Conservation (phyloP, 2,113 vertebrate genomes). For the Empidonax alnorum region DNA sequence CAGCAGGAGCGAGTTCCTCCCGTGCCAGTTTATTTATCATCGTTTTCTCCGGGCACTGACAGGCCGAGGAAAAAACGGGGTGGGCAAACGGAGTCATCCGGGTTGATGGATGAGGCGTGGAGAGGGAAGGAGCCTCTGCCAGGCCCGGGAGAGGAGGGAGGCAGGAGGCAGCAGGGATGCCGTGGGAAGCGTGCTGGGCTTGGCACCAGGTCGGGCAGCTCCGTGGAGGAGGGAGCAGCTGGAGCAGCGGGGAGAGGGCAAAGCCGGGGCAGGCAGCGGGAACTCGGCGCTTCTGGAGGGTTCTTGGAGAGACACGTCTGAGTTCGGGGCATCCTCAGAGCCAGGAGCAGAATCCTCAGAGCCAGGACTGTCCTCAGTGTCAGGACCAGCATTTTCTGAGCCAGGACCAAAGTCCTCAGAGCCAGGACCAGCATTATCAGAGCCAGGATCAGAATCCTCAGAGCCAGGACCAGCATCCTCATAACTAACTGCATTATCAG, state of each 20-base stretch:
- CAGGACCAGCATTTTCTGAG: neutral
- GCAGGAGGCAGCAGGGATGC: neutral
- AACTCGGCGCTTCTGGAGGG: neutral
- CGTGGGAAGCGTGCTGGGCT: neutral
- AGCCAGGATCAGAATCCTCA: neutral
- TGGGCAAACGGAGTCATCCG: conserved; percentile 1
- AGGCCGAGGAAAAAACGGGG: neutral
- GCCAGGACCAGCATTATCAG: neutral
- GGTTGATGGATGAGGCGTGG: conserved; percentile 70
- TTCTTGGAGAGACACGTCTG: neutral
- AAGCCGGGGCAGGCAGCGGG: neutral
- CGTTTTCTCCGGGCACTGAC: conserved; percentile 46
- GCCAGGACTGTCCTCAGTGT: neutral
- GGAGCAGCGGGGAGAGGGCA: neutral
- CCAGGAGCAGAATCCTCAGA: neutral
- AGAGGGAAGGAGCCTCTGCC: conserved; percentile 40
- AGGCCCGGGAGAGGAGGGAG: neutral
- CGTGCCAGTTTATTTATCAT: conserved; percentile 71
- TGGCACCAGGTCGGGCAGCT: neutral
- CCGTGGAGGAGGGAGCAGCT: neutral
- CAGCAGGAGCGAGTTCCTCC: conserved; percentile 39
- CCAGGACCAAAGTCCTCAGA: neutral
- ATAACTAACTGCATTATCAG: too few relatives aligned
- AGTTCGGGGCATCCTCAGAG: neutral
- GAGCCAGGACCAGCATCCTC: neutral